These are phyloP conservation scores for Aphelocoma coerulescens DNA, from an alignment of 2,113 vertebrate species.

Conservation along the genomic window DNA sequence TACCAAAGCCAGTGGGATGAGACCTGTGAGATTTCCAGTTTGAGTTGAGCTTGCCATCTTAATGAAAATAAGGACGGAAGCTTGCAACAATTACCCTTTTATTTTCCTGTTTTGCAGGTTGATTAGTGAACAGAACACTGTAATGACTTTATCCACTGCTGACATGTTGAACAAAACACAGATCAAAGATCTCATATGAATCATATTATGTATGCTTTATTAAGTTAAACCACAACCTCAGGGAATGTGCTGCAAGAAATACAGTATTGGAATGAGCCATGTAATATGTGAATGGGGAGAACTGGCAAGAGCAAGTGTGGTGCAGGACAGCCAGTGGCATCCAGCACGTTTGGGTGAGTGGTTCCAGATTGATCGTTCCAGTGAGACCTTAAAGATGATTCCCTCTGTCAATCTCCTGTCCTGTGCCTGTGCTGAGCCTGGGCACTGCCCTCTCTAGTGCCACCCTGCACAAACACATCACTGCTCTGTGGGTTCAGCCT, in stretches of 20 bases:
- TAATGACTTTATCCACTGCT: background rate
- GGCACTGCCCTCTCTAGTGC: background rate
- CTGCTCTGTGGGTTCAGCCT: background rate
- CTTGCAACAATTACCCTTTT: constrained; percentile 18
- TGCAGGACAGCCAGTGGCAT: background rate
- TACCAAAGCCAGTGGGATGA: background rate
- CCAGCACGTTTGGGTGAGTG: accelerated
- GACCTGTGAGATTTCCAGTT: background rate
- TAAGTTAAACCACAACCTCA: background rate
- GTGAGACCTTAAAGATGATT: background rate
- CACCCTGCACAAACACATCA: background rate
- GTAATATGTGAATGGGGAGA: background rate
- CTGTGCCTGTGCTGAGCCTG: background rate
- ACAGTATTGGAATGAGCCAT: background rate
- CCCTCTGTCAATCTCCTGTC: background rate
- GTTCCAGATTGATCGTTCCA: background rate
- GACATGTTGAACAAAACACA: background rate
- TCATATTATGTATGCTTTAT: background rate
- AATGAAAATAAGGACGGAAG: constrained; percentile 23
- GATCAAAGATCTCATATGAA: constrained; percentile 13
- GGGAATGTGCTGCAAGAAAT: background rate
- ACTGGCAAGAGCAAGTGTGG: background rate
- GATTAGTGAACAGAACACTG: constrained; percentile 20
- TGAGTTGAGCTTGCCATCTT: background rate
- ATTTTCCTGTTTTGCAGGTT: constrained; percentile 6